Conservation (phyloP, 2,113 vertebrate species). For the human region GRCh38 chr2:75200501-75201000, state of each 20-base stretch:
- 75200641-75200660: neutral
- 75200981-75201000: neutral
- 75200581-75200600: neutral
- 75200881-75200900: neutral
- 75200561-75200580: neutral
- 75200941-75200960: neutral
- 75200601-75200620: neutral
- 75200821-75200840: accelerated
- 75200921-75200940: neutral
- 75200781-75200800: accelerated
- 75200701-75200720: neutral
- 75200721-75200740: neutral
- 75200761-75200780: neutral
- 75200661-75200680: neutral
- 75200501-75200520: too few relatives aligned
- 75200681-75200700: neutral
- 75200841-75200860: neutral
- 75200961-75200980: neutral
- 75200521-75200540: neutral
- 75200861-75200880: neutral
- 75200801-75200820: accelerated
- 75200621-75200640: neutral
- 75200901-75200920: neutral
- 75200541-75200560: neutral
- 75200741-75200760: neutral